Evolutionary conservation across 1,140 invertebrate species (phyloP), one percentile per base, ranked within the genome.

Genomic region (Drosophila busckii): DNA sequence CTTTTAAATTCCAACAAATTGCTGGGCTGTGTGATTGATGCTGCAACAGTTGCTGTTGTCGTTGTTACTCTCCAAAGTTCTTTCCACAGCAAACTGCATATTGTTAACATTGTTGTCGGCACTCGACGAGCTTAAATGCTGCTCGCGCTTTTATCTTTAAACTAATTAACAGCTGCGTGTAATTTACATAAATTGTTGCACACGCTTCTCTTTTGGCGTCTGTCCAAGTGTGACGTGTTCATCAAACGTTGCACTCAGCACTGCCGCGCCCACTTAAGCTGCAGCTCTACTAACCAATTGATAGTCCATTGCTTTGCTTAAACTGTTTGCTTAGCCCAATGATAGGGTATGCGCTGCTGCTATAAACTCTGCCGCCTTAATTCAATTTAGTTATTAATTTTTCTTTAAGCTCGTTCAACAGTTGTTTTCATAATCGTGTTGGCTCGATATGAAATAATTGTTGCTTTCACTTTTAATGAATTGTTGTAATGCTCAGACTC

Each of bases 391-490:
- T 56, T 55, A 56, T 68, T 52, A 56, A 37, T 50, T 55, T 58
- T 28, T 69, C 58, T 55, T 52, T 42, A 73, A 52, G 73, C 65
- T 69, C 52, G 64, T 45, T 75, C 25, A 45, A 56, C 23, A 53
- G 71, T 49, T 45, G 48, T 80, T 82, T 82, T 82, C 75, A 80
- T 80, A 82, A 82, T 69, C 69, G 48, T 49, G 64, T 48, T 80
- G 71, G 48, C 68, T 82, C 69, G 55, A 80, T 80, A 75, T 82
- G 69, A 69, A 80, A 82, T 80, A 69, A 82, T 82, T 82, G 66
- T 75, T 75, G 69, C 75, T 80, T 80, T 80, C 75, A 80, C 75
- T 80, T 80, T 80, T 75, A 82, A 80, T 82, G 64, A 82, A 80
- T 66, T 61, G 75, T 58, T 61, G 49, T 62, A 26, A 12, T 26